Base-by-base conservation (phyloP, 2,113 vertebrate species). In the Paracanthobrama guichenoti region DNA sequence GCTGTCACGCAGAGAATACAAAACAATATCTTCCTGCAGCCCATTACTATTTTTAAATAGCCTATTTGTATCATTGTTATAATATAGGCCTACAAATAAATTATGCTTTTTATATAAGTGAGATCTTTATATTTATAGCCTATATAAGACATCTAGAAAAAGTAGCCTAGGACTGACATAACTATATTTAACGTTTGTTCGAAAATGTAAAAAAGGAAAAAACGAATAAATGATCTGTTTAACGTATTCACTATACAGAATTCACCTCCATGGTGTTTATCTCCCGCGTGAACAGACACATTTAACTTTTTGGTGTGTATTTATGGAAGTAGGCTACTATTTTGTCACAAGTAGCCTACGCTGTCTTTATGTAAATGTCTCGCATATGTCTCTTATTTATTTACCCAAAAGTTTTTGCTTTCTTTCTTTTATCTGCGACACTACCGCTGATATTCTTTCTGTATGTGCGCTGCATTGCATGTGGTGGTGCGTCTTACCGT, bases 401-500 rank as follows among this genome's bases (percentile, higher is more conserved):
- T 24, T 0, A 62, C n/a, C 9, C 12, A 64, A 42, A 79, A 73
- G 35, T 46, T 79, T 79, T n/a, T 35, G 28, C 44, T 22, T n/a
- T n/a, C 62, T 67, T 67, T 50, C 44, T 44, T 80, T 26, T 64
- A 44, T 67, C 59, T 81, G 79, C 79, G 79, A 81, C 44, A 78
- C 26, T 57, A 60, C 22, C 12, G 20, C 28, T 28, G 18, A 79
- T 64, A 28, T 31, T 81, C 10, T 67, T 35, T 24, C 2, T 28
- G 14, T 46, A 3, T 46, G 59, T 81, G 62, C 60, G 46, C 60
- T 67, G 79, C 24, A 35, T 50, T 69, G 18, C 79, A 48, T 35
- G 14, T 88, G 4, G 91, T 77, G 80, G 14, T 79, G 83, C 12
- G 26, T 48, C 94, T 97, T 94, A 98, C 97, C 97, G 92, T 97